Evolutionary conservation across 2,888 invertebrate genomes (phyloP), one percentile per base, ranked within the genome.

Genomic region (Cephus sareptanus): DNA sequence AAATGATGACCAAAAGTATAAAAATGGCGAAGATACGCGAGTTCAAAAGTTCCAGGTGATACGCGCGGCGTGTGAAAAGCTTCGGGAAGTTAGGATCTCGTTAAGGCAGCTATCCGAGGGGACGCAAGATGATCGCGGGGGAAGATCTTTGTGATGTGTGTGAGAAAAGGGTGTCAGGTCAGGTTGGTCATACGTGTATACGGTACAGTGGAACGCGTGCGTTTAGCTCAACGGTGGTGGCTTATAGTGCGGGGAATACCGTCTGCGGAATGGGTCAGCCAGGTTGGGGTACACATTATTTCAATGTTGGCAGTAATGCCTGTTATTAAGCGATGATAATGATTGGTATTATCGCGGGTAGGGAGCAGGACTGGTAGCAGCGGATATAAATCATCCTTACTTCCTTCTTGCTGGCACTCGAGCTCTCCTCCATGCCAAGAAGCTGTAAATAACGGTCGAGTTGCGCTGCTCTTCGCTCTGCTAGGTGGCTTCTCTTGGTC

Each of bases 311-410:
- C 91, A 91, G 91, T 91, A 91, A 91, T 91, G 91, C 90, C 91
- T 91, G 91, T 91, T 91, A 91, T 91, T 91, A 91, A 91, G 91
- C 89, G 91, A 91, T 90, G 91, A 91, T 91, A 91, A 91, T 91
- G 91, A 91, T 91, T 91, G 91, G 91, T 91, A 91, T 91, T 91
- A 91, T 91, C 91, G 91, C 91, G 88, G 89, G 88, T 87, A 89
- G 91, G 91, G 88, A 90, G 91, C 90, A 89, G 89, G 89, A 89
- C 90, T 90, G 90, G 91, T 91, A 91, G 91, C 91, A 86, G 87
- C 89, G 91, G 90, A 91, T 91, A 91, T 91, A 91, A 91, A 91
- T 91, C 91, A 91, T 91, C 90, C 90, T 89, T 89, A 90, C 91
- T 91, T 91, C 91, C 91, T 91, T 89, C 89, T 89, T 87, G 87